Evolutionary conservation across 2,113 vertebrate species (phyloP), one percentile per base, ranked within the genome.

Genomic region (Rutilus rutilus): DNA sequence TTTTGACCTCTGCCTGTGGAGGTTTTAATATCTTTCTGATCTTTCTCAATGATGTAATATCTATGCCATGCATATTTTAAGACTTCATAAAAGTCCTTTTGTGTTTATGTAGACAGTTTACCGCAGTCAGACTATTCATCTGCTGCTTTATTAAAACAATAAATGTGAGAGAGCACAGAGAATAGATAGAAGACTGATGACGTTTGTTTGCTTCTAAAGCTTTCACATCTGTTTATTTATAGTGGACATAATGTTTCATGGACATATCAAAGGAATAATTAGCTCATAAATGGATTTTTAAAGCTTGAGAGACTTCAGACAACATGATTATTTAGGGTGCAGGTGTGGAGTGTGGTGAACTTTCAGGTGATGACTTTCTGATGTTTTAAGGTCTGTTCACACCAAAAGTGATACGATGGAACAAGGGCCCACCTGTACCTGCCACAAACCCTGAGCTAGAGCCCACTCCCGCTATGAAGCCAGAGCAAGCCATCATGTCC

Each of bases 21-120:
- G 90, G 89, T 92, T 91, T 30, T 85, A 73, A 62, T 84, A 82
- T 78, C 84, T 86, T 19, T 75, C 90, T 93, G 92, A 93, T 93
- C 90, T 82, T 90, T 77, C 25, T 89, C 74, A 65, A 64, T 90
- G 76, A 83, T 88, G 86, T 85, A 76, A 90, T 64, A 83, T 75
- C 86, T 75, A 54, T 47, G 60, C 71, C 71, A 89, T 93, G 88
- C 91, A 91, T 93, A 92, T 92, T 92, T 91, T 81, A 91, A 89
- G 65, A 88, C 86, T 82, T 60, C 80, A 87, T 85, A 78, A 90
- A 89, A 78, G 87, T 73, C 78, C 85, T 64, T 83, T 36, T 30
- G 12, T 86, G 75, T 86, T 89, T 47, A 83, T 73, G 45, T 76
- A 23, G 30, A 80, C 67, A 47, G 79, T 75, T 81, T 84, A 84